Percentiles rank a stretch among this genome's conserved stretches.
These are phyloP conservation scores for Hymenopus coronatus DNA, from an alignment of 2,888 invertebrate species.

Conservation along the genomic window DNA sequence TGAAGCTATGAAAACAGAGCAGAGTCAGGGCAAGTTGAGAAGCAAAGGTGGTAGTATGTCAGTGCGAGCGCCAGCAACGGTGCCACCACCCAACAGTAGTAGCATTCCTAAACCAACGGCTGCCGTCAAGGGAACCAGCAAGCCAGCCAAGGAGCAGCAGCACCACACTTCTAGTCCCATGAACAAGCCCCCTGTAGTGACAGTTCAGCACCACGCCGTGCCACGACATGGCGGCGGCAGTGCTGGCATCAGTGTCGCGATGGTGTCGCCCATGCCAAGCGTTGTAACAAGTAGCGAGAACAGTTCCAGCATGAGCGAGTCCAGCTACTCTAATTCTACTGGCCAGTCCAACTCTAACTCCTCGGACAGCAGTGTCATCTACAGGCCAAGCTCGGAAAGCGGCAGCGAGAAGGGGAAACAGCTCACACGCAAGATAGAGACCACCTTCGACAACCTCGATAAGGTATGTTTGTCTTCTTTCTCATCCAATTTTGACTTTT, in stretches of 20 bases:
- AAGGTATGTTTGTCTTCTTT: slow-evolving; percentile 29
- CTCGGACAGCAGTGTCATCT: slow-evolving; percentile 70
- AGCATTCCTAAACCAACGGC: slow-evolving; percentile 90
- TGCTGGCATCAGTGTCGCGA: slow-evolving; percentile 44
- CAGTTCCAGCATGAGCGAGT: slow-evolving; percentile 59
- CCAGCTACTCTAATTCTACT: slow-evolving; percentile 56
- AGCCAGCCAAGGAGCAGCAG: slow-evolving; percentile 45
- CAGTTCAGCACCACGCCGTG: neutral
- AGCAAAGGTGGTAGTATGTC: neutral
- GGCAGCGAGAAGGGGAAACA: slow-evolving; percentile 55
- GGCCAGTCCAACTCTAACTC: slow-evolving; percentile 62
- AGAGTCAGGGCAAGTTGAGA: neutral
- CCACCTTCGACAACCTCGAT: slow-evolving; percentile 32
- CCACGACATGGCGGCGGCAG: slow-evolving; percentile 13
- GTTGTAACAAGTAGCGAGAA: slow-evolving; percentile 42
- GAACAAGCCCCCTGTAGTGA: neutral
- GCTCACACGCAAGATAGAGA: slow-evolving; percentile 25
- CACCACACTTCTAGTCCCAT: slow-evolving; percentile 6
- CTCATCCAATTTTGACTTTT: neutral
- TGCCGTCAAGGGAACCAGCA: slow-evolving; percentile 85
- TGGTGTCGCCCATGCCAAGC: slow-evolving; percentile 76
- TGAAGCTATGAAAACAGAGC: slow-evolving; percentile 4
- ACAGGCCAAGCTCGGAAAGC: slow-evolving; percentile 65
- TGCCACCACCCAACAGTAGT: slow-evolving; percentile 42
- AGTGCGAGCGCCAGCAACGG: neutral